Evolutionary conservation across 2,797 vertebrate species (phyloP).

Genomic region (Bufotes viridis): DNA sequence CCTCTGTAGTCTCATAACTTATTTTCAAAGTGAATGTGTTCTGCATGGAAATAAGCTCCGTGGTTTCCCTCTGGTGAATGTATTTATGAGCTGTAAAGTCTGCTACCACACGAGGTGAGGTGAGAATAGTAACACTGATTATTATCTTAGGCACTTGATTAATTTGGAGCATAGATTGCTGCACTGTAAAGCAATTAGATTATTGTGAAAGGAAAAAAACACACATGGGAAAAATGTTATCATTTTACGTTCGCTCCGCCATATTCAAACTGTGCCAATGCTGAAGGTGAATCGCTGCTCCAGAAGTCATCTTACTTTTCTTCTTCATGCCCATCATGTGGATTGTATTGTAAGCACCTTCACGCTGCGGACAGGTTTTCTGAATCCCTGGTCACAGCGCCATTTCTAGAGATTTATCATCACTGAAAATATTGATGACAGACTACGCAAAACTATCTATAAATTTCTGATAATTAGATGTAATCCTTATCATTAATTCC

Average conservation of each 20-base stretch:
- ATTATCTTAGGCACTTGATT: slow-evolving; percentile 23
- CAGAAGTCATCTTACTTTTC: neutral
- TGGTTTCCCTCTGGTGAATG: slow-evolving; percentile 25
- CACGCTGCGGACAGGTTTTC: neutral
- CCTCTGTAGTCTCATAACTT: slow-evolving; percentile 25
- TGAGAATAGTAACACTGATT: slow-evolving; percentile 49
- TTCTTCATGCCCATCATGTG: neutral
- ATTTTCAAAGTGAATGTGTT: slow-evolving; percentile 50
- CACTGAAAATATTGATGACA: neutral
- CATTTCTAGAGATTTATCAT: neutral
- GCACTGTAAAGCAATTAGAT: slow-evolving; percentile 12
- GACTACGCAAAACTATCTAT: too few species aligned
- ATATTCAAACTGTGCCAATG: neutral
- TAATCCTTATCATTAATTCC: too few species aligned
- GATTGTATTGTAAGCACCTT: neutral
- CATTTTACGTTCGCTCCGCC: neutral
- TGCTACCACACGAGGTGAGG: slow-evolving; percentile 34
- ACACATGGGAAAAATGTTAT: neutral
- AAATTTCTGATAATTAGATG: too few species aligned
- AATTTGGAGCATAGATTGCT: slow-evolving; percentile 11
- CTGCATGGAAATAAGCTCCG: slow-evolving; percentile 41
- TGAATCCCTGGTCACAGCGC: neutral
- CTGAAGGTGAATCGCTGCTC: neutral
- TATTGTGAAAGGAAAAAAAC: slow-evolving; percentile 20
- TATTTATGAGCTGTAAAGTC: slow-evolving; percentile 38